Percentiles rank a stretch among this genome's conserved stretches.
Conservation (phyloP, 2,797 vertebrate genomes). For the Halcyon leucocephala region DNA sequence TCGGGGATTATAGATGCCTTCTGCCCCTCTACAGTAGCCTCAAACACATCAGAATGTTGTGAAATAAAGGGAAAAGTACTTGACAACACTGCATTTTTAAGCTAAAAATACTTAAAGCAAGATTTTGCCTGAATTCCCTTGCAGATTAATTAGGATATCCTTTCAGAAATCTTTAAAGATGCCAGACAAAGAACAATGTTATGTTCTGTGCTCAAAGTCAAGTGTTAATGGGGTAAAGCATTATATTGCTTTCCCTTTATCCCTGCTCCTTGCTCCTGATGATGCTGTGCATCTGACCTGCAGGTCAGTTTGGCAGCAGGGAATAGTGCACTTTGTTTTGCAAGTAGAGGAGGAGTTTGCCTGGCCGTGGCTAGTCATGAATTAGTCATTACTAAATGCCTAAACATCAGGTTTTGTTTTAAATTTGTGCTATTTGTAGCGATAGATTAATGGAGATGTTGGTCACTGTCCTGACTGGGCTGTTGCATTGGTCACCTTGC, state of each 20-base stretch:
- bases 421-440: not conserved
- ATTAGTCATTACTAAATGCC: not conserved
- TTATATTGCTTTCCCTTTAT: not conserved
- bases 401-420: not conserved
- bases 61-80: conserved; percentile 49
- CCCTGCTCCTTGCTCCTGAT: not conserved
- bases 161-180: conserved; percentile 30
- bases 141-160: conserved; percentile 60
- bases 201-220: conserved; percentile 5
- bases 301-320: not conserved
- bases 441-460: not conserved
- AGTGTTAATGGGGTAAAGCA: not conserved
- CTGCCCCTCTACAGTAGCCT: conserved; percentile 31
- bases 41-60: conserved; percentile 18
- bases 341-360: not conserved
- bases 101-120: conserved; percentile 57
- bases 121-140: conserved; percentile 25
- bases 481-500: not conserved
- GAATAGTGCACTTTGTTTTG: not conserved
- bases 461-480: not conserved
- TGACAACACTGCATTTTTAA: conserved; percentile 48
- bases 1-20: conserved; percentile 38
- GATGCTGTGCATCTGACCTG: not conserved
- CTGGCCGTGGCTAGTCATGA: not conserved
- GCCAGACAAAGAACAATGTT: not conserved